phyloP scores from a whole-genome alignment of 92 coral and sea anemone species.

The Umimayanthus kanabou region DNA sequence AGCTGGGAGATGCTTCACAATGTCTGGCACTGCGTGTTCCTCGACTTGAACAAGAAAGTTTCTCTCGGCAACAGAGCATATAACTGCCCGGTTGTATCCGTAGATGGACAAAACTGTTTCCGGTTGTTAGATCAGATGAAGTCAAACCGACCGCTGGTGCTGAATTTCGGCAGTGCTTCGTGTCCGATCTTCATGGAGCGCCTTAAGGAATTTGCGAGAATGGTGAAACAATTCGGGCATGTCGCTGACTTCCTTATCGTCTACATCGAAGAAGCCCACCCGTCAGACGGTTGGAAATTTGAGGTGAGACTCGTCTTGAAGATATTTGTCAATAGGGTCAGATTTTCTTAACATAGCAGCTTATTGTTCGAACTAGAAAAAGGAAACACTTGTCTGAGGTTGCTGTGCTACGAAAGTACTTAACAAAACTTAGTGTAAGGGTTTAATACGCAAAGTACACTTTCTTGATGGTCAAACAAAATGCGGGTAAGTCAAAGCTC shows the following conservation, averaged over 20 bases:
- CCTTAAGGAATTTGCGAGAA: slow-evolving; percentile 41
- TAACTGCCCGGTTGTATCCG: slow-evolving; percentile 49
- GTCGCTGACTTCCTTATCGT: slow-evolving; percentile 53
- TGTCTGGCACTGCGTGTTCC: slow-evolving; percentile 48
- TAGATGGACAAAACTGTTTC: slow-evolving; percentile 48
- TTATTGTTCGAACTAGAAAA: no score
- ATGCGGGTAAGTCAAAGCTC: neutral
- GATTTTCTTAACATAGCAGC: neutral
- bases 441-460: neutral
- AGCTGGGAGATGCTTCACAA: slow-evolving; percentile 55
- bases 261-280: slow-evolving; percentile 61
- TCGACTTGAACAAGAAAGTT: slow-evolving; percentile 47
- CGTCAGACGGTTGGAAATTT: slow-evolving; percentile 60
- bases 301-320: slow-evolving; percentile 31
- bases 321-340: neutral
- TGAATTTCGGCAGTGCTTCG: slow-evolving; percentile 55
- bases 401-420: no score
- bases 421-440: neutral
- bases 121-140: slow-evolving; percentile 52
- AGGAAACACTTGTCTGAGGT: neutral
- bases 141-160: slow-evolving; percentile 43
- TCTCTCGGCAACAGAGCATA: slow-evolving; percentile 46
- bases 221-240: slow-evolving; percentile 36
- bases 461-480: no score
- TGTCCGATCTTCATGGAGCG: slow-evolving; percentile 52